Conservation (phyloP, 2,113 vertebrate genomes). For the Alligator sinensis region DNA sequence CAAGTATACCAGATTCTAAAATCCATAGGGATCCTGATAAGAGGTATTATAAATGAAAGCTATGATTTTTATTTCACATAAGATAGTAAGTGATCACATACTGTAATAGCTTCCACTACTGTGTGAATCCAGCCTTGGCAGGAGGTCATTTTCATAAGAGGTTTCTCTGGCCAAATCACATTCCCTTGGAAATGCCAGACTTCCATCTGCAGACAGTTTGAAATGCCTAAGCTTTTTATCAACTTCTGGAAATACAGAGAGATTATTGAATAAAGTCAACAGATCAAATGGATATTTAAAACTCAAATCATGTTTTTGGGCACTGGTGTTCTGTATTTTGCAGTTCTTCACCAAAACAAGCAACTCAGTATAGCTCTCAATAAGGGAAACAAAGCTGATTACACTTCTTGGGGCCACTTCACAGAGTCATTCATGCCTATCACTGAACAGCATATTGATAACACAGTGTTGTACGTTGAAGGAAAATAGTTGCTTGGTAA, state of each 20-base stretch:
- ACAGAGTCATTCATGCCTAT: neutral
- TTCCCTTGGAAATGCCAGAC: neutral
- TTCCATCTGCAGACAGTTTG: rapidly evolving
- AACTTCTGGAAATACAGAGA: neutral
- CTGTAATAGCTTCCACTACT: neutral
- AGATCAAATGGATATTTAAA: neutral
- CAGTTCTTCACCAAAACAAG: neutral
- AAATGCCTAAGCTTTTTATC: rapidly evolving
- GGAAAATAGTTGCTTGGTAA: conserved; percentile 19
- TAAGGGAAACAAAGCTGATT: neutral
- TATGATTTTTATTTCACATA: neutral
- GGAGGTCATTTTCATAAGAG: neutral
- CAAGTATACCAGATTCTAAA: neutral
- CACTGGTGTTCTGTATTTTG: neutral
- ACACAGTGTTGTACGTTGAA: neutral
- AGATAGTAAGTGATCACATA: neutral
- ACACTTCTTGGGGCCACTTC: neutral
- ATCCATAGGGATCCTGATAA: neutral
- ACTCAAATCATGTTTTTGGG: neutral
- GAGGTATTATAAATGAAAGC: neutral
- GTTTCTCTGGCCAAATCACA: neutral
- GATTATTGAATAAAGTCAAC: neutral
- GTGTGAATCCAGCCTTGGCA: neutral
- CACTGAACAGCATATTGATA: conserved; percentile 17
- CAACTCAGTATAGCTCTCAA: neutral